Evolutionary conservation across 1,140 invertebrate species (phyloP), one percentile per base, ranked within the genome.

Genomic region (Diorhabda elongata): DNA sequence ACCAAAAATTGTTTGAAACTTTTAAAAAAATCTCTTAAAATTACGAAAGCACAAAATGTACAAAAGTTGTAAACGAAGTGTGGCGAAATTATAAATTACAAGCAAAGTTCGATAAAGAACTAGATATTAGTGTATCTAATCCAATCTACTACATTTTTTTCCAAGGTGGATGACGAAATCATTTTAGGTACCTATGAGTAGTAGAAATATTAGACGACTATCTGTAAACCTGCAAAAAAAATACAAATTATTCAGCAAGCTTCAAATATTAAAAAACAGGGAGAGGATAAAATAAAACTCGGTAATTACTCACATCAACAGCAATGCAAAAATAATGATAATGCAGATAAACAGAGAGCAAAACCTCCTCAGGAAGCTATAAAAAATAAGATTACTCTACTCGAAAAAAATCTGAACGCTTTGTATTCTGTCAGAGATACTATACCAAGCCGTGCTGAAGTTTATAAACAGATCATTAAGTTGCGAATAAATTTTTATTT

Each of bases 401-500:
- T 70, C 58, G 69, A 75, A 75, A 71, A 72, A 73, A 71, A 58
- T 66, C 64, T 58, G 64, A 66, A 66, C 57, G 47, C 42, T 69
- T 63, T 69, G 47, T 44, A 63, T 72, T 44, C 68, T 69, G 61
- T 64, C 60, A 62, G 67, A 60, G 71, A 72, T 67, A 73, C 71
- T 73, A 71, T 74, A 71, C 71, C 69, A 70, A 70, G 69, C 58
- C 62, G 69, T 69, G 71, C 63, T 74, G 71, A 73, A 71, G 70
- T 73, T 71, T 66, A 76, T 67, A 70, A 73, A 72, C 67, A 73
- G 73, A 73, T 72, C 64, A 61, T 47, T 58, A 72, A 67, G 44
- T 63, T 59, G 70, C 68, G 63, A 71, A 77, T 71, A 76, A 76
- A 62, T 73, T 76, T 70, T 74, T 77, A 73, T 76, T 75, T 77